phyloP scores from a whole-genome alignment of 2,888 invertebrate species.

The Charanyca ferruginea region DNA sequence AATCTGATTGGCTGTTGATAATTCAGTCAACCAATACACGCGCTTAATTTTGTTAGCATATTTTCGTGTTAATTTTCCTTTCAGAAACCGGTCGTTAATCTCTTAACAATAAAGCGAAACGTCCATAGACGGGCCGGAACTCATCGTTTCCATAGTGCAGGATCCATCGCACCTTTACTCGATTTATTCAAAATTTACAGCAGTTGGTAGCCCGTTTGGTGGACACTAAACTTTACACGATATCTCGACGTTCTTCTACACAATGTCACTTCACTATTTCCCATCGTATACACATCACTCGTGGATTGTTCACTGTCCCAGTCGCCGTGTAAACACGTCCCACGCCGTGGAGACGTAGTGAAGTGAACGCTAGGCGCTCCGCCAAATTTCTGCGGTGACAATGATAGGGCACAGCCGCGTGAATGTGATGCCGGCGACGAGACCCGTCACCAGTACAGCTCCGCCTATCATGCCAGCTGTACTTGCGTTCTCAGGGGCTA shows the following conservation, averaged over 20 bases:
- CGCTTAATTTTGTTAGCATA: not conserved
- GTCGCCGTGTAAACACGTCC: slow-evolving; percentile 69
- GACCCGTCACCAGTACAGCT: slow-evolving; percentile 97
- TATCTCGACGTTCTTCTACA: not conserved
- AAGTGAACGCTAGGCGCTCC: slow-evolving; percentile 77
- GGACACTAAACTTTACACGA: slow-evolving; percentile 1
- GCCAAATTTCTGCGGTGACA: slow-evolving; percentile 79
- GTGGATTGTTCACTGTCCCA: slow-evolving; percentile 57
- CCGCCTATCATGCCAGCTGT: slow-evolving; percentile 99
- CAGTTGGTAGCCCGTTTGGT: not conserved
- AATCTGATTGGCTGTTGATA: not conserved
- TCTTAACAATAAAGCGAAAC: slow-evolving; percentile 2
- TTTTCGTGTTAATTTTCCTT: not conserved
- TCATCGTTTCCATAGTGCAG: not conserved
- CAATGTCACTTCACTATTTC: slow-evolving; percentile 3
- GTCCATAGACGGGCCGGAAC: not conserved
- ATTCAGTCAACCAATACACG: too few relatives aligned
- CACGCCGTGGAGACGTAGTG: slow-evolving; percentile 72
- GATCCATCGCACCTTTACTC: not conserved
- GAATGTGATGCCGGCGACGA: slow-evolving; percentile 95
- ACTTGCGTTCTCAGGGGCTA: slow-evolving; percentile 95
- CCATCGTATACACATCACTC: slow-evolving; percentile 7
- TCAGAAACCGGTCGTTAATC: not conserved
- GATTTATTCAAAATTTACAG: slow-evolving; percentile 2
- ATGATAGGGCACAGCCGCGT: slow-evolving; percentile 93